Conservation (phyloP, 1,140 invertebrate genomes). For the Drosophila nigrodunni region DNA sequence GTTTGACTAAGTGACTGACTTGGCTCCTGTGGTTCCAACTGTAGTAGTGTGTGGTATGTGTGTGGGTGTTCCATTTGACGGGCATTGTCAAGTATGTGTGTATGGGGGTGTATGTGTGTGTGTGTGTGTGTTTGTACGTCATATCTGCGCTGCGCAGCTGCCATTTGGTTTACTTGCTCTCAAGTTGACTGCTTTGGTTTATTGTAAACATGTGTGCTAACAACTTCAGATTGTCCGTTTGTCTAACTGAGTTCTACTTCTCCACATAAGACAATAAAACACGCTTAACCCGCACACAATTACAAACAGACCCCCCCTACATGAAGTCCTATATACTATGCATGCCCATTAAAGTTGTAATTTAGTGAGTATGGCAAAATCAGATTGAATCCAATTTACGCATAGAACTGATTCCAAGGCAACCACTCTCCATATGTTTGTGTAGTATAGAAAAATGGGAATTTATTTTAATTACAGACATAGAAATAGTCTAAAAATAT, state of each 20-base stretch:
- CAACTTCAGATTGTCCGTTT: slow-evolving; percentile 52
- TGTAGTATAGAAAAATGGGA: not conserved
- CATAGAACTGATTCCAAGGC: slow-evolving; percentile 24
- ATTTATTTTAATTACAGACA: too few species aligned
- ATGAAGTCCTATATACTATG: not conserved
- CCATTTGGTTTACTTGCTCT: slow-evolving; percentile 70
- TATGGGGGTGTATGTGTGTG: not conserved
- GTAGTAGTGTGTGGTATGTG: not conserved
- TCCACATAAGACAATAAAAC: slow-evolving; percentile 50
- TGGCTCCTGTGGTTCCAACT: slow-evolving; percentile 36
- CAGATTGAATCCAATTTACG: slow-evolving; percentile 28
- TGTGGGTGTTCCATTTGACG: slow-evolving; percentile 13
- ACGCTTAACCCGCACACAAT: slow-evolving; percentile 6
- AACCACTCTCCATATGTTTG: slow-evolving; percentile 17
- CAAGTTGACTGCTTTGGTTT: slow-evolving; percentile 74
- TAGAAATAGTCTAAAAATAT: too few species aligned
- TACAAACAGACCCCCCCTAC: not conserved
- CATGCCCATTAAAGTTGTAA: slow-evolving; percentile 57
- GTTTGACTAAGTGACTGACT: slow-evolving; percentile 70
- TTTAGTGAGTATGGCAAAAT: slow-evolving; percentile 45
- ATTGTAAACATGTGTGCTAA: slow-evolving; percentile 80
- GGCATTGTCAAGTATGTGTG: slow-evolving; percentile 14
- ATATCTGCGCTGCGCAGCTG: slow-evolving; percentile 56
- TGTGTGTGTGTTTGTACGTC: slow-evolving; percentile 27
- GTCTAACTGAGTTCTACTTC: slow-evolving; percentile 29